Conservation (phyloP, 1,140 invertebrate species). For the Drosophila albomicans region DNA sequence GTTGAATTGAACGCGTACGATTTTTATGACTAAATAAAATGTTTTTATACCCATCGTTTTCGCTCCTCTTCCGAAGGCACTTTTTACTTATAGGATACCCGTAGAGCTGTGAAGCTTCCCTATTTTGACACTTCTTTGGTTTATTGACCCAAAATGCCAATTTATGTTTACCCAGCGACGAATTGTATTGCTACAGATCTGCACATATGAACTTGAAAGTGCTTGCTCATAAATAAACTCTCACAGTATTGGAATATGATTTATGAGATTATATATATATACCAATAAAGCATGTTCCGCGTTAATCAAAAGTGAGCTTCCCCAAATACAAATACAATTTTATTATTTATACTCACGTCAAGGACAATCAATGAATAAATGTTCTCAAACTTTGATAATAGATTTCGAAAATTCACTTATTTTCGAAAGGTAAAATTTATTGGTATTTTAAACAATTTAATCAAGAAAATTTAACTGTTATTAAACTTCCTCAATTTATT, state of each 20-base stretch:
- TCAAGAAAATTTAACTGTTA: no score
- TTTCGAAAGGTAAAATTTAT: no score
- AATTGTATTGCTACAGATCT: slow-evolving; percentile 11
- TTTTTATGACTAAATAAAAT: slow-evolving; percentile 81
- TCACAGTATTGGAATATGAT: slow-evolving; percentile 37
- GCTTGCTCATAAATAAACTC: slow-evolving; percentile 70
- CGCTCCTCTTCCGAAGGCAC: neutral
- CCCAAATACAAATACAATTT: neutral
- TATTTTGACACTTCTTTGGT: slow-evolving; percentile 17
- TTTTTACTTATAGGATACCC: neutral
- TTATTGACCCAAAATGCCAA: slow-evolving; percentile 73
- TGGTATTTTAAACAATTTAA: no score
- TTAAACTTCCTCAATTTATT: no score
- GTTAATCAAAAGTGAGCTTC: slow-evolving; percentile 24
- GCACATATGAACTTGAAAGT: slow-evolving; percentile 49
- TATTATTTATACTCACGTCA: slow-evolving; percentile 4
- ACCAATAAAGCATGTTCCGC: neutral
- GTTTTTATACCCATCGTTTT: slow-evolving; percentile 49
- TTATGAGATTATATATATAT: slow-evolving; percentile 48
- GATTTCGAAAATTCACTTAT: neutral
- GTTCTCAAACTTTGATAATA: neutral
- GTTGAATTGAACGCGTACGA: slow-evolving; percentile 64
- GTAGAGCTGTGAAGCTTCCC: neutral
- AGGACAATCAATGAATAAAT: neutral
- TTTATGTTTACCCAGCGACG: slow-evolving; percentile 63